Conservation (phyloP, 1,140 invertebrate genomes). For the Hesperophylax magnus region DNA sequence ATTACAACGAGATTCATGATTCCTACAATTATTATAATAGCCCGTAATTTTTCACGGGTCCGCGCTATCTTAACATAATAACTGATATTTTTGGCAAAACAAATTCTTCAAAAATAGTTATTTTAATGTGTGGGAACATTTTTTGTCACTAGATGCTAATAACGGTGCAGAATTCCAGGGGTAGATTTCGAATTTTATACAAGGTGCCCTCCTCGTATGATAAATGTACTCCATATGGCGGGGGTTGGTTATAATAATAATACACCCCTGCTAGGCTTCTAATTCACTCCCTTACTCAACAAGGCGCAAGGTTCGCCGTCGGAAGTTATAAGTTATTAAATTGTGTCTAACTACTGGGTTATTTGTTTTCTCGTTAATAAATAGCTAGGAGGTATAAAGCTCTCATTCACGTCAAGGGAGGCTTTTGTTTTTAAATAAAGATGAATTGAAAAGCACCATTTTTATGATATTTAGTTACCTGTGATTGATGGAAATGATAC, state of each 20-base stretch:
- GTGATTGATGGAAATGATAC: no score
- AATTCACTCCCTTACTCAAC: conserved; percentile 19
- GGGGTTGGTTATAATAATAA: conserved; percentile 6
- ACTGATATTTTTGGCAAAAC: no score
- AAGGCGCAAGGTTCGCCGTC: not conserved
- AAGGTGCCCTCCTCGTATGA: not conserved
- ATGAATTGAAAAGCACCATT: conserved; percentile 7
- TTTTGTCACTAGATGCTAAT: not conserved
- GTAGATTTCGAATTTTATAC: not conserved
- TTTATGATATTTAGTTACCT: not conserved
- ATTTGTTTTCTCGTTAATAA: conserved; percentile 14
- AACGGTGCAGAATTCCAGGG: not conserved
- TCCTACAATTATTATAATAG: no score
- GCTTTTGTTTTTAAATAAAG: not conserved
- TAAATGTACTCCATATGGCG: not conserved
- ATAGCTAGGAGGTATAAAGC: not conserved
- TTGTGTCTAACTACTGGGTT: not conserved
- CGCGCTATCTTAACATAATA: no score
- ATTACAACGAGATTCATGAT: no score
- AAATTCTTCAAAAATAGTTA: no score
- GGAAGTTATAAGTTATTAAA: not conserved
- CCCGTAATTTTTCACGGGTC: no score
- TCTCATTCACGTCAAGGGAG: conserved; percentile 17
- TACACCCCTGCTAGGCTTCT: conserved; percentile 12
- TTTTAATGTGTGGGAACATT: no score